Base-by-base conservation (phyloP, 2,113 vertebrate species). In the Sisor rabdophorus region DNA sequence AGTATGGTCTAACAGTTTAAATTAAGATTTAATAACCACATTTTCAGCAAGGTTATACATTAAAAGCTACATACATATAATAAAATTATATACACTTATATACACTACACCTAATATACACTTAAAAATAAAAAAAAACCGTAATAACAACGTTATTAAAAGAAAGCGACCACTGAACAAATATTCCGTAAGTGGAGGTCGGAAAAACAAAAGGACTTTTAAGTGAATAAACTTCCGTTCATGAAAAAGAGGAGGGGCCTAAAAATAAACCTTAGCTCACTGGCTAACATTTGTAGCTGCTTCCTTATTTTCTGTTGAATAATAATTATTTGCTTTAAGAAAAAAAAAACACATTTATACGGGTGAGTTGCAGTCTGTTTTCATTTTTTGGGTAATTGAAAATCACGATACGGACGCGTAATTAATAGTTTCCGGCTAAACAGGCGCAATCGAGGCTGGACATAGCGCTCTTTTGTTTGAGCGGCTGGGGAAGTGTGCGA, bases 401-500 rank as follows among this genome's bases (percentile, higher is more conserved):
- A 19, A 48, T 32, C 4, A 22, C 24, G 2, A 19, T 47, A 12
- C 1, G 48, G 20, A 6, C 9, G 55, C 4, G 1, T 22, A 24
- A 20, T n/a, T 15, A 19, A 11, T 8, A n/a, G 1, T 24, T 74
- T 56, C 19, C 13, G 22, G 16, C 10, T 15, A 53, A 30, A 19
- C 12, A 69, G 7, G 16, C 8, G 11, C 22, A 58, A 40, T 3
- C n/a, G 52, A 11, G 52, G 3, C 4, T 10, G 9, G 4, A 11
- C 40, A n/a, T 47, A 67, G 61, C 74, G 61, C 78, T 78, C 80
- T 81, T 82, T 82, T 82, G 69, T 5, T 19, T 13, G 30, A 53
- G 20, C 30, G 52, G 48, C 73, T 47, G 59, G 20, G 67, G 54
- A 10, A 59, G 30, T 64, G 58, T 53, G 28, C 28, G 16, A 55